Base-by-base conservation (phyloP, 2,888 invertebrate species). In the Harmothoe impar region DNA sequence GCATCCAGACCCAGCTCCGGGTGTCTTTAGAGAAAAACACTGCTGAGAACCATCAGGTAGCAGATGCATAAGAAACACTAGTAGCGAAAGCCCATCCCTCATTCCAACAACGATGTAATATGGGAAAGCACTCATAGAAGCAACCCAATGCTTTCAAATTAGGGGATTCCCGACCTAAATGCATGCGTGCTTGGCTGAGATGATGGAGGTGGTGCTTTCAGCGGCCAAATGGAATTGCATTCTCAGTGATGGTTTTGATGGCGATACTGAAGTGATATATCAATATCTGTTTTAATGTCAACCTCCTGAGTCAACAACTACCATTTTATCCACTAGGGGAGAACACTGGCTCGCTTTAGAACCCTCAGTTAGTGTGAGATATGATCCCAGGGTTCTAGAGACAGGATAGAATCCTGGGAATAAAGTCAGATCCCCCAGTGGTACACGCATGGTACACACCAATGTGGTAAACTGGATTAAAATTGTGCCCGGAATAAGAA, bases 401-500 rank as follows among this genome's bases (percentile, higher is more conserved):
- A 20, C n/a, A 62, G 23, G 62, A 5, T 62, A 62, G 62, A 62
- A 20, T 1, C 3, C 62, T n/a, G n/a, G 29, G 25, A 25, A 25
- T 72, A 72, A 29, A 72, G 25, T 72, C 72, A 72, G 25, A 7
- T 72, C 72, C 72, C 31, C 29, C 72, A 25, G 23, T 72, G 31
- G 25, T 29, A 25, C 3, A 29, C 29, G 31, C 29, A 72, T 72
- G 5, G 72, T 25, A 72, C 72, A 29, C 72, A 7, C 17, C 29
- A 29, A 25, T 72, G 72, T 29, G 29, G n/a, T 15, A 72, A 72
- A 72, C 72, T 25, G 72, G 72, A 72, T 72, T 72, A 72, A 72
- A 72, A 72, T 25, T 72, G 72, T 72, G 72, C 72, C 29, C 17
- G 72, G 72, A 72, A 72, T 72, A 25, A 72, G 29, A 72, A 72